Percentiles rank a stretch among this genome's conserved stretches.
These are phyloP conservation scores for Gopherus evgoodei DNA, from an alignment of 2,113 vertebrate genomes.

Conservation along the genomic window DNA sequence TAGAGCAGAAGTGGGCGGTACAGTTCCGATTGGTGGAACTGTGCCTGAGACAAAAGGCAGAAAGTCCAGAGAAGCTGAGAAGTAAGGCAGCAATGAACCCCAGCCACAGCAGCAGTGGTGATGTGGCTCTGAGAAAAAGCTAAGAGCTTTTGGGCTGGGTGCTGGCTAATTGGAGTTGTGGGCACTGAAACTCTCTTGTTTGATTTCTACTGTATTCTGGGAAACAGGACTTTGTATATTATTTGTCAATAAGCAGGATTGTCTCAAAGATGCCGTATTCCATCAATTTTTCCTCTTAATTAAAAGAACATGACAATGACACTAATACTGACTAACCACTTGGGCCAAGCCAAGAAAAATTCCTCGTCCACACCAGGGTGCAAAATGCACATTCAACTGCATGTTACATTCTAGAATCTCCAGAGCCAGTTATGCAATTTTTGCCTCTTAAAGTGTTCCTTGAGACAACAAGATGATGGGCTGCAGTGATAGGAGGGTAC, in stretches of 20 bases:
- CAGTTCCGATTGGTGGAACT: neutral
- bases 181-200: neutral
- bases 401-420: neutral
- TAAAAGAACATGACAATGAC: neutral
- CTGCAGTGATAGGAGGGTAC: neutral
- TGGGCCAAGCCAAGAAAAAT: neutral
- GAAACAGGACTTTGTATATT: neutral
- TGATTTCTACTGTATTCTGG: neutral
- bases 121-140: too few species aligned
- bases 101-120: too few species aligned
- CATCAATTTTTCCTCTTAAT: neutral
- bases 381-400: neutral
- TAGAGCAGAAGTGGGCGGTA: neutral
- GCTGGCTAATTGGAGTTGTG: neutral
- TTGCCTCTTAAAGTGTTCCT: neutral
- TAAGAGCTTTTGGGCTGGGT: neutral
- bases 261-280: too few species aligned
- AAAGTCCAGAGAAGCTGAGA: neutral
- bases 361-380: neutral
- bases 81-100: neutral
- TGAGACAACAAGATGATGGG: neutral
- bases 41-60: neutral
- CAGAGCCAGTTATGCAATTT: neutral
- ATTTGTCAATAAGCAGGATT: neutral
- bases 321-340: neutral